A percentile compares a stretch with the other conserved stretches of the same genome.
phyloP scores from a whole-genome alignment of 2,888 invertebrate genomes.

The Maniola hyperantus region DNA sequence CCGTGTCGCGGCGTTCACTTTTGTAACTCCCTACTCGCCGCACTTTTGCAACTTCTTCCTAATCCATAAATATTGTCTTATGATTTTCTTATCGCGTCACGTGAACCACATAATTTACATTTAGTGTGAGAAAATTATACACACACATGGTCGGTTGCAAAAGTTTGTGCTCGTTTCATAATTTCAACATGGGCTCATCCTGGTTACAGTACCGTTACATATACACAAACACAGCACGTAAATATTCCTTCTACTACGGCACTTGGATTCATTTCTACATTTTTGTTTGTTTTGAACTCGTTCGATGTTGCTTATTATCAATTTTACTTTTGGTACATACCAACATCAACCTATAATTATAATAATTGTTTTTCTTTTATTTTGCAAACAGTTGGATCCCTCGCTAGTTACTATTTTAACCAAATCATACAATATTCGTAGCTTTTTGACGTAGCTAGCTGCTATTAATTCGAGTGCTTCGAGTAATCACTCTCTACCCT shows the following conservation, averaged over 20 bases:
- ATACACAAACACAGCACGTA: neutral
- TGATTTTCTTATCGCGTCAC: constrained; percentile 23
- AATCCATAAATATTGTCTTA: constrained; percentile 31
- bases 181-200: constrained; percentile 13
- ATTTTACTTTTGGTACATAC: too few relatives aligned
- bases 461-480: neutral
- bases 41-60: constrained; percentile 31
- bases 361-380: neutral
- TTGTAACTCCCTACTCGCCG: constrained; percentile 24
- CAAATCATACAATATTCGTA: neutral
- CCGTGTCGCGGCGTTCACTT: constrained; percentile 45
- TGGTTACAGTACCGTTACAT: neutral
- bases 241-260: neutral
- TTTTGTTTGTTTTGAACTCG: neutral
- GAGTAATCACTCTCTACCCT: constrained; percentile 28
- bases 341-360: too few relatives aligned
- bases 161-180: constrained; percentile 18
- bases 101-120: constrained; percentile 18
- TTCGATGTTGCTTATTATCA: neutral
- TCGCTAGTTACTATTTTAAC: neutral
- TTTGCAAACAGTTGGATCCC: neutral
- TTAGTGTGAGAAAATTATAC: constrained; percentile 13
- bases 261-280: neutral
- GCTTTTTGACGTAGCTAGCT: neutral
- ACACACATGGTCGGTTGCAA: constrained; percentile 20